phyloP scores from a whole-genome alignment of 2,113 vertebrate species.

The Macquaria australasica region DNA sequence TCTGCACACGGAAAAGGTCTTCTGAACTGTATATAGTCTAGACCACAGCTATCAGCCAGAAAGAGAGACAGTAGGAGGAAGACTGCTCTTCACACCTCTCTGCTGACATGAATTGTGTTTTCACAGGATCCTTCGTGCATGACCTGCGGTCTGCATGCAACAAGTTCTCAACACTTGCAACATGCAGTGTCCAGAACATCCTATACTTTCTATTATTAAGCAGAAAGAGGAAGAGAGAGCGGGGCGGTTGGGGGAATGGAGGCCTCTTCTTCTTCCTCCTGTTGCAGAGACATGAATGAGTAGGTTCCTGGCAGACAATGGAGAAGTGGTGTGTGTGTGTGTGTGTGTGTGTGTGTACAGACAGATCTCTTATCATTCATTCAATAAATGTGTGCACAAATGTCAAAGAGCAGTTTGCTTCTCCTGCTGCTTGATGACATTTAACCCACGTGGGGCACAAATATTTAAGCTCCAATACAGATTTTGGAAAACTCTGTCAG shows the following conservation, averaged over 20 bases:
- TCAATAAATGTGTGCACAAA: conserved; percentile 4
- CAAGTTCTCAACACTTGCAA: conserved; percentile 19
- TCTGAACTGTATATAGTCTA: not conserved
- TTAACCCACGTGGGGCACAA: not conserved
- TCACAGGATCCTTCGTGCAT: not conserved
- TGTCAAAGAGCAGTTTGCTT: not conserved
- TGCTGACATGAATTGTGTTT: not conserved
- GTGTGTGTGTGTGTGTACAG: not conserved
- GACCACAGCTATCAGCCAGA: not conserved
- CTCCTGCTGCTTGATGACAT: not conserved
- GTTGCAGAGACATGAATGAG: conserved; percentile 66
- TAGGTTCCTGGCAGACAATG: conserved; percentile 37
- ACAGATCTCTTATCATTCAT: conserved; percentile 19
- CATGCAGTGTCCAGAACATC: conserved; percentile 28
- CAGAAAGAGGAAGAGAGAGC: conserved; percentile 68
- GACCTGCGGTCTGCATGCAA: conserved; percentile 20
- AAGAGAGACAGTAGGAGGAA: not conserved
- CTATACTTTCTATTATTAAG: conserved; percentile 55
- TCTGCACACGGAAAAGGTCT: not conserved
- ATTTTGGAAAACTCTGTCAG: not conserved
- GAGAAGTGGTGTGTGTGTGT: conserved; percentile 42
- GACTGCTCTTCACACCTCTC: not conserved
- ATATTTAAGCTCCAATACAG: not conserved
- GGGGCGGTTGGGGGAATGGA: not conserved
- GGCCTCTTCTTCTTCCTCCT: conserved; percentile 60